Percentiles rank a stretch among this genome's conserved stretches.
These are phyloP conservation scores for Falco concolor DNA, from an alignment of 2,797 vertebrate genomes.

Conservation along the genomic window DNA sequence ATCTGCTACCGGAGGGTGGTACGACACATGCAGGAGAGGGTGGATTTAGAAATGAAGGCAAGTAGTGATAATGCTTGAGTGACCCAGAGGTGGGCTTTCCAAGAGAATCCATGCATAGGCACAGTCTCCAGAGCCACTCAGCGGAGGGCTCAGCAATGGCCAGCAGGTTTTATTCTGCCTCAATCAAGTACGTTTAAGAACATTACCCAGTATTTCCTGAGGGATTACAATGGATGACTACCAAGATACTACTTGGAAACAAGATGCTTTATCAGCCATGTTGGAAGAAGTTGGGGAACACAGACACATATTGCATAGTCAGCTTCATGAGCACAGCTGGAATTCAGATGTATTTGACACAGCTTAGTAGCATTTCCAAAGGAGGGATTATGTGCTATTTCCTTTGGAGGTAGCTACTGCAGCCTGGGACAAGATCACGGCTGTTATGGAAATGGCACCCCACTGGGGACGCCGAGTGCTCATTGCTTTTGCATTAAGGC, in stretches of 20 bases:
- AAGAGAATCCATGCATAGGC: neutral
- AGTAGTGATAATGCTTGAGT: neutral
- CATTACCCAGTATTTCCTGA: neutral
- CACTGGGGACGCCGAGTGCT: neutral
- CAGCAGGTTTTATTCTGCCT: neutral
- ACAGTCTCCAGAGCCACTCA: neutral
- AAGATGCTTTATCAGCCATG: neutral
- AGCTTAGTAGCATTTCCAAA: slow-evolving; percentile 30
- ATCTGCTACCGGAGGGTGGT: neutral
- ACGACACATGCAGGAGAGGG: neutral
- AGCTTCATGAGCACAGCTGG: slow-evolving; percentile 26
- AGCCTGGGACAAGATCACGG: neutral
- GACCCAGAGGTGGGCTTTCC: neutral
- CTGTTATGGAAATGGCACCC: neutral
- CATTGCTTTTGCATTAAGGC: slow-evolving; percentile 1
- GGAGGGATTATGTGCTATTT: slow-evolving; percentile 60
- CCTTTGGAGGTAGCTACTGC: slow-evolving; percentile 44
- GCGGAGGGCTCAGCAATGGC: neutral
- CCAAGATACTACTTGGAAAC: neutral
- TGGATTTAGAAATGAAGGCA: neutral
- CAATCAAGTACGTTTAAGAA: neutral
- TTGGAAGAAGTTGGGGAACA: neutral
- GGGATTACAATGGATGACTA: neutral
- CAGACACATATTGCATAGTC: slow-evolving; percentile 38
- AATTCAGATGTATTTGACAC: slow-evolving; percentile 17